Base-by-base conservation (phyloP, 2,888 invertebrate genomes). In the Volucella bombylans region DNA sequence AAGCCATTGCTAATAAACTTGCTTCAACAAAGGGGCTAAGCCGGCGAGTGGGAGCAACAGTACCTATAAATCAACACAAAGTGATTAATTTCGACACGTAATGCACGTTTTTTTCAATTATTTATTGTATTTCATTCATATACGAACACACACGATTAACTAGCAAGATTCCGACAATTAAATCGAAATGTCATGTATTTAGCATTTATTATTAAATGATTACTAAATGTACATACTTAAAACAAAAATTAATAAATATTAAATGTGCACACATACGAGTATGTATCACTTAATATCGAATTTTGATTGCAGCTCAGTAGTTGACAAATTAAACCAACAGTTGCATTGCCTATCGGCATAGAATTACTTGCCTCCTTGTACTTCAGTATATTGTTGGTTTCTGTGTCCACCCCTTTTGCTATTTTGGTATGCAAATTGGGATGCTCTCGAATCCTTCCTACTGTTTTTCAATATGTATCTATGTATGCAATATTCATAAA, bases 101-200 rank as follows among this genome's bases (percentile, higher is more conserved):
- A 50, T 78, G 38, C 47, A 41, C 15, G 23, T 41, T 14, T 39
- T 39, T 65, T 72, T 12, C 54, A 12, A 43, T 18, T 62, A 78
- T 67, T 72, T 45, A 61, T 59, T 73, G 18, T 64, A 6, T 31
- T 31, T 31, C 4, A 6, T 31, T 31, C 31, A 31, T 31, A 4
- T 6, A 2, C 23, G 23, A 23, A 23, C 4, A 23, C 23, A 23
- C 39, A 45, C 39, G 47, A 45, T 62, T 41, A 79, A 43, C 73
- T 79, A 79, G 78, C 68, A 55, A 62, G 54, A 67, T 82, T 52
- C 68, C 61, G 52, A 59, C 64, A 76, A 69, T 82, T 82, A 71
- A 68, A 49, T 50, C 45, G 67, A 23, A 65, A 38, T 41, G 62
- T 47, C 73, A 73, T 62, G 72, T 49, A 78, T 54, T 79, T 64